Evolutionary conservation across 1,140 invertebrate species (phyloP).

Genomic region (Bombus superbus): DNA sequence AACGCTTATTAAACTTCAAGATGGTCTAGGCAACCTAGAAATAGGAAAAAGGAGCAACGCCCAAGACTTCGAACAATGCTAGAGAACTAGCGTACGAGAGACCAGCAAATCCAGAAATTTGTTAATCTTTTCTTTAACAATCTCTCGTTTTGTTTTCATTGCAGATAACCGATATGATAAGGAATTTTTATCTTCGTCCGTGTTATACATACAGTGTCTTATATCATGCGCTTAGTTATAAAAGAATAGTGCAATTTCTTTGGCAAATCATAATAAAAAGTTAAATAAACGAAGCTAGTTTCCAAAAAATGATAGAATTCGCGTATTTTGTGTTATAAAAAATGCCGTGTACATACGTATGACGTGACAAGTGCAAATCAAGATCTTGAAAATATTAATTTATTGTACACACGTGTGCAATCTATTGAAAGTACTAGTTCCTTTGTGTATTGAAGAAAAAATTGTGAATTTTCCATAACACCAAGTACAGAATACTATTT

Average conservation of each 20-base stretch:
- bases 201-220: neutral
- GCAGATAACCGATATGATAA: neutral
- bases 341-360: neutral
- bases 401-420: too few species aligned
- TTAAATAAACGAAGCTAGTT: neutral
- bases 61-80: neutral
- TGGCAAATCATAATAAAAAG: neutral
- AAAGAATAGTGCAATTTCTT: neutral
- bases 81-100: neutral
- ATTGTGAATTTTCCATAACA: neutral
- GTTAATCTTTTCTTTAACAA: neutral
- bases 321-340: neutral
- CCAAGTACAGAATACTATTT: neutral
- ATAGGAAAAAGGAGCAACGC: neutral
- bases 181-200: neutral
- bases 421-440: too few species aligned
- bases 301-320: neutral
- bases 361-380: too few species aligned
- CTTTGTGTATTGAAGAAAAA: neutral
- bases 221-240: neutral
- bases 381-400: too few species aligned
- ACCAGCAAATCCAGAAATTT: neutral
- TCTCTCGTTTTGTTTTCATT: neutral
- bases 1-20: neutral
- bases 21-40: neutral